Base-by-base conservation (phyloP, 2,888 invertebrate species). In the Pterostichus madidus region DNA sequence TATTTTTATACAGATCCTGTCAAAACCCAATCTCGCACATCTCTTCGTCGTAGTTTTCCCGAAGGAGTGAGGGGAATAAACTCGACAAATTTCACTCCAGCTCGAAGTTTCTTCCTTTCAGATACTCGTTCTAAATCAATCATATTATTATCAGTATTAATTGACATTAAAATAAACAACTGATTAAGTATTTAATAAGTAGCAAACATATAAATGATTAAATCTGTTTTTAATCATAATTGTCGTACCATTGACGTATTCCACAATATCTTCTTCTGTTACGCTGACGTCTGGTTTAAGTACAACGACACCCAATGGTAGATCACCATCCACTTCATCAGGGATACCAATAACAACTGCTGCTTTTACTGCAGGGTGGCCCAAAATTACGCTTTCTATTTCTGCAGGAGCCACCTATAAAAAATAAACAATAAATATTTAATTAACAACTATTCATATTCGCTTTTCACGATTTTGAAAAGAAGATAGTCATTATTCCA, bases 271-370 rank as follows among this genome's bases (percentile, higher is more conserved):
- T 44, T 92, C 90, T 15, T 91, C 91, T 0, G 88, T 91, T 0
- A 91, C 87, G 13, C 88, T 88, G 0, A 86, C 85, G 10, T 89
- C 90, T 13, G 91, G 87, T 84, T 92, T 92, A 0, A 91, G 86
- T 0, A 94, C 92, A 0, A 96, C 90, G 84, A 94, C 93, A 0
- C 94, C 96, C 86, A 92, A 92, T 0, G 96, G 96, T 39, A 93
- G 91, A 88, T 96, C 95, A 3, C 96, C 96, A 35, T 92, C 91
- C n/a, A 90, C 88, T 0, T 91, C 90, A 86, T 96, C 93, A 0
- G 94, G 93, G 31, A 95, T 89, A 0, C 96, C 97, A 84, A 97
- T 90, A 0, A 98, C 97, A 0, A 95, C 96, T 0, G 94, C 96
- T 86, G 96, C 96, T 17, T 92, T 88, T 0, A 98, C 92, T 24